Conservation (phyloP, 2,888 invertebrate genomes). For the Dysmachus trigonus region DNA sequence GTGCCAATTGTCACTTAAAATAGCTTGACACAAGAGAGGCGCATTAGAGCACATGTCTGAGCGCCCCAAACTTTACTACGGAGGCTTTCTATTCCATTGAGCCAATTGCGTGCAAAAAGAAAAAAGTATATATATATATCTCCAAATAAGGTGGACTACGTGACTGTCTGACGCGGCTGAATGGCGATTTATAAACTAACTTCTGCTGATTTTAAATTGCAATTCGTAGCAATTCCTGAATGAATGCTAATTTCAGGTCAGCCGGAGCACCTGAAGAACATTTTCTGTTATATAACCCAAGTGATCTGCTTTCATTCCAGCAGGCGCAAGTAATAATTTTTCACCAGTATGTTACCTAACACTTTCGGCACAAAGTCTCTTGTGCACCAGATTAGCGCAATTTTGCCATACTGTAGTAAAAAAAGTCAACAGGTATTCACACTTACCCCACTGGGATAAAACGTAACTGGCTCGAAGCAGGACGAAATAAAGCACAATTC, state of each 20-base stretch:
- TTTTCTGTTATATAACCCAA: not conserved
- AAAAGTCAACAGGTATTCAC: not conserved
- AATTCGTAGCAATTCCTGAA: not conserved
- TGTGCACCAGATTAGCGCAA: not conserved
- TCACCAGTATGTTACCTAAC: not conserved
- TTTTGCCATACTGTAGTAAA: not conserved
- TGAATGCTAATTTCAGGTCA: not conserved
- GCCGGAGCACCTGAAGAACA: not conserved
- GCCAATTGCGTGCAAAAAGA: not conserved
- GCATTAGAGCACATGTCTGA: not conserved
- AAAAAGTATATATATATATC: not conserved
- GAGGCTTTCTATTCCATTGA: not conserved
- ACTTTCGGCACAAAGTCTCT: not conserved
- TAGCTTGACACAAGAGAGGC: not conserved
- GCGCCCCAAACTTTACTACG: not conserved
- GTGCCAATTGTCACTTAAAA: not conserved
- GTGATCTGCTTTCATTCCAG: not conserved
- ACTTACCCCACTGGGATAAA: slow-evolving; percentile 5
- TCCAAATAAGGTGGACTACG: slow-evolving; percentile 3
- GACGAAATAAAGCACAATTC: not conserved
- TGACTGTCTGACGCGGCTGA: not conserved
- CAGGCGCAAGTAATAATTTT: not conserved
- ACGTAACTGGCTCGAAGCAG: not conserved
- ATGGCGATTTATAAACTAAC: not conserved
- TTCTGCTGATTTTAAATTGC: not conserved